Conservation (phyloP, 2,888 invertebrate genomes). For the Caradrina clavipalpis region DNA sequence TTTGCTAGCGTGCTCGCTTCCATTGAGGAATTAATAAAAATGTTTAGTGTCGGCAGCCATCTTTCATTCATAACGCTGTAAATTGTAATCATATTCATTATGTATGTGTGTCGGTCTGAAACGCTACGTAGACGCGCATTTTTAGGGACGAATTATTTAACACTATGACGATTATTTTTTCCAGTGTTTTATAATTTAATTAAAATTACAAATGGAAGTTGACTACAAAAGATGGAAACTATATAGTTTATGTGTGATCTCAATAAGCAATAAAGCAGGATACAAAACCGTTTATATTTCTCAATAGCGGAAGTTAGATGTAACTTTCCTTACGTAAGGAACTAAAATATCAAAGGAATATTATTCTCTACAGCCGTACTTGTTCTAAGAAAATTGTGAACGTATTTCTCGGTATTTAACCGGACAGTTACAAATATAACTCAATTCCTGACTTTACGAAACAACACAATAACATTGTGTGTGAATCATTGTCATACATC, state of each 20-base stretch:
- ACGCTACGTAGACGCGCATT: conserved; percentile 6
- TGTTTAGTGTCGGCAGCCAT: conserved; percentile 49
- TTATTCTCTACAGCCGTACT: background rate
- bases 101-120: conserved; percentile 33
- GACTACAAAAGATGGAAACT: background rate
- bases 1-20: conserved; percentile 26
- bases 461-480: conserved; percentile 13
- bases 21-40: conserved; percentile 54
- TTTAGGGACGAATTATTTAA: background rate
- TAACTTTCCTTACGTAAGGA: no score
- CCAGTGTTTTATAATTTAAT: no score
- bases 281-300: no score
- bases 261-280: background rate
- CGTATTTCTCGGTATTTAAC: conserved; percentile 10
- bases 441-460: conserved; percentile 13
- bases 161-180: background rate
- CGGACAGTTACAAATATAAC: conserved; percentile 11
- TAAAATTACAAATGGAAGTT: background rate
- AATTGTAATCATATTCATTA: conserved; percentile 29
- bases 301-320: background rate
- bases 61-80: conserved; percentile 44
- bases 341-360: background rate
- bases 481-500: conserved; percentile 23
- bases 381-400: conserved; percentile 4
- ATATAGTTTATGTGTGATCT: background rate